Base-by-base conservation (phyloP, 2,797 vertebrate species). In the Phataginus tricuspis region DNA sequence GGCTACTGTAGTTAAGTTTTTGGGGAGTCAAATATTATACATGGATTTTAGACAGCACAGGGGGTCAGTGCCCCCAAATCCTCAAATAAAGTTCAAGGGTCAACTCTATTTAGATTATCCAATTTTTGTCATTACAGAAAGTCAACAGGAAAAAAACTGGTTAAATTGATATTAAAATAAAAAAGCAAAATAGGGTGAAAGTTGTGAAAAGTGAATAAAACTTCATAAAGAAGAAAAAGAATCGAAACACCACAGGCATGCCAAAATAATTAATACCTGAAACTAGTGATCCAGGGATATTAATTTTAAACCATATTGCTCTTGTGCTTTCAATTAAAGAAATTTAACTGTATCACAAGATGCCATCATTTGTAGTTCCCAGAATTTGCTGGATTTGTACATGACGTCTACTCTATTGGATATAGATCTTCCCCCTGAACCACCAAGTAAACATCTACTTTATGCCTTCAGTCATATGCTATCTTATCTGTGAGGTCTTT, bases 211-310 rank as follows among this genome's bases (percentile, higher is more conserved):
- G 34, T 55, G 87, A 75, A 93, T 8, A 83, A 86, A 88, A 93
- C 90, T 86, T 11, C 69, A 89, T 93, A 57, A 85, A 94, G 18
- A 45, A 45, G 7, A 88, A 68, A 79, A 83, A 64, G 6, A 91
- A 82, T 2, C 89, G 2, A 42, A 86, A 93, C 14, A 85, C 4
- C 11, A 21, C 18, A 83, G 29, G 2, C 27, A 69, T 86, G 15
- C 45, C 63, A 63, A 93, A 94, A 95, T 57, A 69, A 92, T 42
- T 83, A 86, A 13, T 87, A 95, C 90, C 34, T 91, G n/a, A 74
- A 95, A 86, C 37, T 16, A 68, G 27, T 86, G 19, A 64, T 16
- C 84, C 96, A 4, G n/a, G 12, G 89, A 66, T 61, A 89, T 21
- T 89, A 86, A 83, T 79, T 83, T 55, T 95, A 92, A 88, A 90